Base-by-base conservation (phyloP, 2,888 invertebrate genomes). In the Campoplex nolae region DNA sequence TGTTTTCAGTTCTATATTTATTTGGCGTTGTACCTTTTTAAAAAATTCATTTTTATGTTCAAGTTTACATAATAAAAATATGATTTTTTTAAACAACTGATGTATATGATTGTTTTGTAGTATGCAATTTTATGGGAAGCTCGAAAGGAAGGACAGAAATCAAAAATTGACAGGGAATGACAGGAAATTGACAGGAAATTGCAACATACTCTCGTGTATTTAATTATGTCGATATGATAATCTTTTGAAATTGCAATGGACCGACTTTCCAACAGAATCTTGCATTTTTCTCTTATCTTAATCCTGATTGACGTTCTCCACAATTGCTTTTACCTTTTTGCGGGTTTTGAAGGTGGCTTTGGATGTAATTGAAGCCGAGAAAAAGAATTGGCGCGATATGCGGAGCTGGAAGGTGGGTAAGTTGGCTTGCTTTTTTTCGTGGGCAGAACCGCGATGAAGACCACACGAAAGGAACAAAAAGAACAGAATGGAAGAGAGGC, bases 401-500 rank as follows among this genome's bases (percentile, higher is more conserved):
- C 71, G 32, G 16, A 32, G 28, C 51, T 54, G 45, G 45, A 16
- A 71, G 58, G 48, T n/a, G 7, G 51, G 58, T 18, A 70, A 23
- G 35, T 58, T 32, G 62, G 54, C 51, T 11, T 42, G 45, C 32
- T 35, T 42, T 67, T 23, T 68, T 77, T 51, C 56, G 28, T 32
- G 23, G 16, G 18, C 48, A 71, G 73, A 65, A 80, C 70, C 82
- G 23, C 83, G 70, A 83, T 79, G 62, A 83, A 86, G 82, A 82
- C 68, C 78, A 65, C 70, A 75, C 54, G 45, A 68, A 85, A 71
- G 58, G 35, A 73, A 67, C 32, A 23, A 42, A 56, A 7, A 9
- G 42, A n/a, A 7, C 4, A 35, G n/a, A n/a, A 51, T 16, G 54
- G 65, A n/a, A 51, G 65, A 28, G 62, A 42, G 62, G 16, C 45